Base-by-base conservation (phyloP, 2,113 vertebrate genomes). In the Chitala chitala region DNA sequence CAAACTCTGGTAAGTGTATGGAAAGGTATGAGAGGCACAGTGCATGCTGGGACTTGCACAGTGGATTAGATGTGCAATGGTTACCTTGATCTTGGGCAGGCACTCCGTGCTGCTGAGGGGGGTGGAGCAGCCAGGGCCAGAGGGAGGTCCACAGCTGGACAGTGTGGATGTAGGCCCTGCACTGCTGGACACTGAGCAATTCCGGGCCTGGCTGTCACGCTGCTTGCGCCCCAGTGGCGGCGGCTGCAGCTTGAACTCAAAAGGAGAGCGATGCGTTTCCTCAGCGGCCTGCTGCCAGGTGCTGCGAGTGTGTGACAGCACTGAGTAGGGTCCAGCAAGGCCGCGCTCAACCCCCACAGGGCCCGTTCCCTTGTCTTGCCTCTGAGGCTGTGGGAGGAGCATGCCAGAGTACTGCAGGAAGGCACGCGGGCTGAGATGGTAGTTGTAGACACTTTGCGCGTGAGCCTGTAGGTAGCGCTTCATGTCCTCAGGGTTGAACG, bases 401-500 rank as follows among this genome's bases (percentile, higher is more conserved):
- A 95, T 93, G 87, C 91, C 93, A 40, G 94, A 93, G 84, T 96
- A 96, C 87, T 95, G 94, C 73, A 95, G 88, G 88, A 96, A 96
- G 70, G 94, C 94, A 8, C 94, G 87, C 10, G 95, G 95, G 79
- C 94, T 95, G 81, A 96, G 94, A 90, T 96, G 94, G 89, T 96
- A 96, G 90, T 96, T 96, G 88, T 95, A 96, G 65, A 96, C 94
- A 4, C 93, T 94, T 88, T 96, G 94, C 58, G 90, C 92, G 82
- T 96, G 94, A 33, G 93, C 94, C 88, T 96, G 94, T 78, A 96
- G 90, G 89, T 94, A 96, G 83, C 93, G 94, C 84, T 96, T 95
- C 94, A 96, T 96, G 90, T 96, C 95, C 84, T 96, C 94, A 0
- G 93, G 88, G 86, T 92, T 96, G 84, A 96, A 96, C 80, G 95